These are phyloP conservation scores for Gisinianus flammeolus DNA, from an alignment of 2,888 invertebrate genomes.

Conservation along the genomic window DNA sequence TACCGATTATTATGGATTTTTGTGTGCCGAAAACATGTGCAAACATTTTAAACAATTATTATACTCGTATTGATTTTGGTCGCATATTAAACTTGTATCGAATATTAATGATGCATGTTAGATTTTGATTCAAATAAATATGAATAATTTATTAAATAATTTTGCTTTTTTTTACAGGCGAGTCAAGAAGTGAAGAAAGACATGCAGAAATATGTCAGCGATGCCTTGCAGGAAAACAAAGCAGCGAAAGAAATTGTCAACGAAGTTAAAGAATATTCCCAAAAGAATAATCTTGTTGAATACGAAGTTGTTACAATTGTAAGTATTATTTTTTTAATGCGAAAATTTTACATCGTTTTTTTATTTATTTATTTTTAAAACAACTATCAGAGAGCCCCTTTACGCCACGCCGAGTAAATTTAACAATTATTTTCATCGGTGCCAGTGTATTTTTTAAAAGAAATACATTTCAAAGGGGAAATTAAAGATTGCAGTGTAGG, in stretches of 20 bases:
- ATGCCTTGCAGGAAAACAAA: conserved; percentile 86
- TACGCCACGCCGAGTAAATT: conserved; percentile 5
- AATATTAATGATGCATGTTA: background rate
- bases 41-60: background rate
- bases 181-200: conserved; percentile 81
- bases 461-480: too few relatives aligned
- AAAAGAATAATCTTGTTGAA: conserved; percentile 82
- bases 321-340: conserved; percentile 62
- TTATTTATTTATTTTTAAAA: too few relatives aligned
- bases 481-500: too few relatives aligned
- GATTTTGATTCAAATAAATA: background rate
- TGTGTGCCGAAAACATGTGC: background rate
- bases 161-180: conserved; percentile 64
- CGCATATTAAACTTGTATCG: too few relatives aligned
- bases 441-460: too few relatives aligned
- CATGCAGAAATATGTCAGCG: conserved; percentile 75
- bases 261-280: conserved; percentile 85
- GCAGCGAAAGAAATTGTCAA: conserved; percentile 82
- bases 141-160: conserved; percentile 21
- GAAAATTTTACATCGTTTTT: too few relatives aligned
- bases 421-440: too few relatives aligned
- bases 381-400: too few relatives aligned
- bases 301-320: conserved; percentile 88
- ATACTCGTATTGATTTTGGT: too few relatives aligned
- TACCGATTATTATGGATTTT: background rate